Percentiles rank a stretch among this genome's conserved stretches.
Evolutionary conservation across 2,797 vertebrate genomes (phyloP).

Genomic region (Pelobates cultripes): DNA sequence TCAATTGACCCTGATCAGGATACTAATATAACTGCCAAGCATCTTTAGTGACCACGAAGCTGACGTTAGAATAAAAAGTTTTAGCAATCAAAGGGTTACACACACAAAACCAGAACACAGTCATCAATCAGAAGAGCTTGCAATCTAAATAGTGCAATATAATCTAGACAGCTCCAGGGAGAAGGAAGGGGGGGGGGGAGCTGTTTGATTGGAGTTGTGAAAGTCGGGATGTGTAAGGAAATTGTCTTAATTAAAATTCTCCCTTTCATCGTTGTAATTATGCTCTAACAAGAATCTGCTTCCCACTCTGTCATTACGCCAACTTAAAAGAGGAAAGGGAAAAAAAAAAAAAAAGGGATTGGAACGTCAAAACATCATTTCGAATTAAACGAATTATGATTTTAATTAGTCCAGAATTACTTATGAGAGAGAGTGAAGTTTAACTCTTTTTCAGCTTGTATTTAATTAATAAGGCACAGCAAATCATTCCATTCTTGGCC

Average conservation of each 20-base stretch:
- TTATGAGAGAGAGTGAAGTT: conserved; percentile 15
- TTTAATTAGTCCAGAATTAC: conserved; percentile 64
- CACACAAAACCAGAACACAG: background rate
- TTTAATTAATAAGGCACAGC: background rate
- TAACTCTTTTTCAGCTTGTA: conserved; percentile 24
- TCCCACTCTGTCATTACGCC: conserved; percentile 67
- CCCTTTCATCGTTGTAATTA: conserved; percentile 88
- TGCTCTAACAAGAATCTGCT: conserved; percentile 75
- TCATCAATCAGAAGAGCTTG: conserved; percentile 24
- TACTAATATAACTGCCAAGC: no score
- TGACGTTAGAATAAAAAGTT: no score
- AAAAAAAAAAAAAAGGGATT: conserved; percentile 58
- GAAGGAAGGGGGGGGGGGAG: conserved; percentile 30
- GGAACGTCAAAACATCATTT: conserved; percentile 67
- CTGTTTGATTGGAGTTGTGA: conserved; percentile 45
- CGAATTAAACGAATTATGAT: conserved; percentile 64
- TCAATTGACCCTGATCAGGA: no score
- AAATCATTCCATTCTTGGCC: no score
- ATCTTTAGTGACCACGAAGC: no score
- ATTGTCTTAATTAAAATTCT: conserved; percentile 85
- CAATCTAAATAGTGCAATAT: conserved; percentile 40
- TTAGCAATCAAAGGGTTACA: conserved; percentile 1
- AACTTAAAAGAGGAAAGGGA: conserved; percentile 58
- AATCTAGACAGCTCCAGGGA: conserved; percentile 46
- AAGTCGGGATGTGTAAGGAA: conserved; percentile 61